phyloP scores from a whole-genome alignment of 2,797 vertebrate species.

The Huso huso region DNA sequence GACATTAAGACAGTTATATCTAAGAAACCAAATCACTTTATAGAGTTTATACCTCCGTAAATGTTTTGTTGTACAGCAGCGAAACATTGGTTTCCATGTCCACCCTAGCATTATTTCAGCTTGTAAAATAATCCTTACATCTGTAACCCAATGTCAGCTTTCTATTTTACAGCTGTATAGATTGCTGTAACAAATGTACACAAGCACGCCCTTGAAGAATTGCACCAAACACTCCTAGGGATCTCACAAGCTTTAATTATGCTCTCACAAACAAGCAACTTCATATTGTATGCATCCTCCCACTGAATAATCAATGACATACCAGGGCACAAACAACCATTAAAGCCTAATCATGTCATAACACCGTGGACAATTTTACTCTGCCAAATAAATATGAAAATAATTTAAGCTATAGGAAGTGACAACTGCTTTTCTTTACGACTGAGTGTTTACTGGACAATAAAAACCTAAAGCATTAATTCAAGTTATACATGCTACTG shows the following conservation, averaged over 20 bases:
- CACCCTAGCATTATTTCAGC: too few species aligned
- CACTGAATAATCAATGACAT: conserved; percentile 39
- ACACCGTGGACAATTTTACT: conserved; percentile 35
- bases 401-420: conserved; percentile 32
- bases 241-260: conserved; percentile 44
- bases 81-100: too few species aligned
- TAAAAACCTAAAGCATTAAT: too few species aligned
- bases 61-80: too few species aligned
- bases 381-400: conserved; percentile 39
- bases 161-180: too few species aligned
- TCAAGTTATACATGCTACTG: too few species aligned
- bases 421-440: conserved; percentile 26
- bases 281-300: conserved; percentile 50
- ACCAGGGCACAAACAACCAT: conserved; percentile 49
- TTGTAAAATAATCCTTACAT: too few species aligned
- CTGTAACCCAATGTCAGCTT: too few species aligned
- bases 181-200: background rate
- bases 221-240: background rate
- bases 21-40: too few species aligned
- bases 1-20: too few species aligned
- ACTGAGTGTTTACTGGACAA: too few species aligned
- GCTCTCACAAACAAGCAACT: conserved; percentile 45
- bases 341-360: conserved; percentile 52
- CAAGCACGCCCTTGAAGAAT: background rate
- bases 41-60: too few species aligned